Evolutionary conservation across 2,113 vertebrate species (phyloP).

Genomic region (Phodopus roborovskii): DNA sequence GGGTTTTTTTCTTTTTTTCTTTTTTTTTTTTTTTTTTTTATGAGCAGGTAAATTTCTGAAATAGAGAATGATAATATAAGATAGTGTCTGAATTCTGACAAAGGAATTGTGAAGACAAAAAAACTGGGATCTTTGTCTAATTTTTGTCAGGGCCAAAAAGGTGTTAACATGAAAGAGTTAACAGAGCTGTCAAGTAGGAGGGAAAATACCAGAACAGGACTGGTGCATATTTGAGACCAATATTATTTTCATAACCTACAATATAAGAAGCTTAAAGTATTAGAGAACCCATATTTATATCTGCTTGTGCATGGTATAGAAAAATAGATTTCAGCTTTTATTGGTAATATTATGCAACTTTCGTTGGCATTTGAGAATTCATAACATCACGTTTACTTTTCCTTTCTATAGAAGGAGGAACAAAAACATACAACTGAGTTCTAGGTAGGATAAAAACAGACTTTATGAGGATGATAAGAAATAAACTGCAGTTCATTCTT

Average conservation of each 20-base stretch:
- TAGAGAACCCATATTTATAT: neutral
- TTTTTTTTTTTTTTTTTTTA: neutral
- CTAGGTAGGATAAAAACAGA: neutral
- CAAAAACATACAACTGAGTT: neutral
- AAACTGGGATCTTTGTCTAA: neutral
- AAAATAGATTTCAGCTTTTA: neutral
- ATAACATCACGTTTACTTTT: neutral
- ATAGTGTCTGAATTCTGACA: neutral
- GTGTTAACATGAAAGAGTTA: neutral
- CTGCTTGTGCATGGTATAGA: neutral
- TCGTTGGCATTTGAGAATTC: neutral
- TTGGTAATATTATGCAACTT: neutral
- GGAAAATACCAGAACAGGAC: neutral
- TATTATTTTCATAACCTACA: conserved; percentile 18
- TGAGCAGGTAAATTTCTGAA: neutral
- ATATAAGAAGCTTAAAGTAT: neutral
- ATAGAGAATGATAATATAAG: neutral
- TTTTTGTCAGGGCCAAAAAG: neutral
- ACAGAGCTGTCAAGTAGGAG: neutral
- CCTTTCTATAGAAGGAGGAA: neutral
- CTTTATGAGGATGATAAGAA: conserved; percentile 1
- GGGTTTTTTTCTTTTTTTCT: neutral
- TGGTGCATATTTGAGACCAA: neutral
- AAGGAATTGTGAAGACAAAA: neutral
- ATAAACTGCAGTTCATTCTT: neutral